Percentiles rank a stretch among this genome's conserved stretches.
Conservation (phyloP, 1,140 invertebrate species). For the Sitodiplosis mosellana region DNA sequence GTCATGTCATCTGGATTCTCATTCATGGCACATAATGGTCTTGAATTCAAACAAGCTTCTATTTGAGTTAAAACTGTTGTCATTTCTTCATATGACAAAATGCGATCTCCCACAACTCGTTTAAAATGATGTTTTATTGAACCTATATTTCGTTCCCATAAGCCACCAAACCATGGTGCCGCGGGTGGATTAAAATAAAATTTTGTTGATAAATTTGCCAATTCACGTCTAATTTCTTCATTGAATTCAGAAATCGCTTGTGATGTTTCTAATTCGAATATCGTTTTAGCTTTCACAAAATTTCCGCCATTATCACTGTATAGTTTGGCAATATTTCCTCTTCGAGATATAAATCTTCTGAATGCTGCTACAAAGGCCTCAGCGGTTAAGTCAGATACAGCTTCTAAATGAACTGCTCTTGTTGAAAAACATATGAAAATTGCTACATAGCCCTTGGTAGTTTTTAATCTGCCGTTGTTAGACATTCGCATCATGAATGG, state of each 20-base stretch:
- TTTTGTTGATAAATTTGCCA: no score
- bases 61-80: conserved; percentile 9
- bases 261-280: conserved; percentile 5
- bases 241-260: neutral
- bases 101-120: conserved; percentile 6
- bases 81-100: conserved; percentile 10
- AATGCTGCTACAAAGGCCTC: conserved; percentile 17
- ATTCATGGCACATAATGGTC: conserved; percentile 6
- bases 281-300: conserved; percentile 9
- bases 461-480: conserved; percentile 11
- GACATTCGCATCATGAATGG: conserved; percentile 16
- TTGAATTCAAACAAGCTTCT: conserved; percentile 10
- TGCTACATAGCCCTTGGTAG: conserved; percentile 21
- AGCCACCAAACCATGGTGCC: neutral
- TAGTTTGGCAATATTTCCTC: conserved; percentile 11
- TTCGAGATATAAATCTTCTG: conserved; percentile 15
- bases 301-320: conserved; percentile 14
- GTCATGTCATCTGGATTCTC: neutral
- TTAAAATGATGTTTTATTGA: conserved; percentile 3
- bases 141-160: neutral
- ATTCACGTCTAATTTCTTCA: neutral
- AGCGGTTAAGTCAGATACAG: conserved; percentile 16
- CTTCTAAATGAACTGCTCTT: conserved; percentile 25
- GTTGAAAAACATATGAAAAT: conserved; percentile 26
- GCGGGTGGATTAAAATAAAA: neutral